Evolutionary conservation across 2,888 invertebrate species (phyloP).

Genomic region (Gasteruption jaculator): DNA sequence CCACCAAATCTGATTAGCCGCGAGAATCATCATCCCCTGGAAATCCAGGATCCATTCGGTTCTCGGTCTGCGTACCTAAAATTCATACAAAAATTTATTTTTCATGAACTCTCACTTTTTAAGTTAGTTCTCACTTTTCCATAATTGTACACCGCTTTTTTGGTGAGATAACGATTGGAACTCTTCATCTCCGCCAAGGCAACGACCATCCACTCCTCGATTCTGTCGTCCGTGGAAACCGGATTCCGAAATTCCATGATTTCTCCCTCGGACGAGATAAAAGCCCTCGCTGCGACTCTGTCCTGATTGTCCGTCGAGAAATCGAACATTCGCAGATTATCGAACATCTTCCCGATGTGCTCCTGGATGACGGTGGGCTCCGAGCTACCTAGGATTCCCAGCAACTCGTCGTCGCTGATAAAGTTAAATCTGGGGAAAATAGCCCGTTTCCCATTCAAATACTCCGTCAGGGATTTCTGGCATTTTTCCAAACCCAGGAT

Average conservation of each 20-base stretch:
- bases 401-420: conserved; percentile 87
- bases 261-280: conserved; percentile 87
- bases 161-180: conserved; percentile 79
- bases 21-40: conserved; percentile 82
- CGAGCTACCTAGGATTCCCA: conserved; percentile 84
- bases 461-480: conserved; percentile 88
- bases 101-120: no score
- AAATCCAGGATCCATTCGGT: conserved; percentile 86
- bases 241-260: conserved; percentile 74
- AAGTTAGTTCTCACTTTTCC: conserved; percentile 77
- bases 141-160: conserved; percentile 83
- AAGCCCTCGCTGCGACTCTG: conserved; percentile 68
- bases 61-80: conserved; percentile 52
- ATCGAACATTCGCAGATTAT: conserved; percentile 76
- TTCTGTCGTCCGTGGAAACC: conserved; percentile 73
- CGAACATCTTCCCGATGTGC: conserved; percentile 95
- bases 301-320: conserved; percentile 65
- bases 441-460: conserved; percentile 80
- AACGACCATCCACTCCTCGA: conserved; percentile 90
- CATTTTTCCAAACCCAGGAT: conserved; percentile 78
- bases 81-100: not conserved
- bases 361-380: conserved; percentile 83
- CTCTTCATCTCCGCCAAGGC: conserved; percentile 79
- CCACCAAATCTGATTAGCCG: conserved; percentile 92
- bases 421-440: conserved; percentile 91